Conservation (phyloP, 2,113 vertebrate species). For the Oophaga pumilio region DNA sequence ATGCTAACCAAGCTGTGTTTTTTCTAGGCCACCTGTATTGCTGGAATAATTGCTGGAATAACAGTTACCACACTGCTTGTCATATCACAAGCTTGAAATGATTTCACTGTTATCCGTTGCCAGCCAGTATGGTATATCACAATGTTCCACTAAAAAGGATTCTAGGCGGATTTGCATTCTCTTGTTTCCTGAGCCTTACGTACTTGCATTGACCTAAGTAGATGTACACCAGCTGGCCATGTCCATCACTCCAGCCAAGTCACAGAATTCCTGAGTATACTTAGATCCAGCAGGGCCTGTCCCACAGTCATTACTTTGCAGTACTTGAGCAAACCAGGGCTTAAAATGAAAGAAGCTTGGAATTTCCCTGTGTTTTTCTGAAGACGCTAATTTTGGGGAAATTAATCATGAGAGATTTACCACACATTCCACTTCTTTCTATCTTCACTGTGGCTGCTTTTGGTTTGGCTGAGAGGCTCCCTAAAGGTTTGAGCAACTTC, state of each 20-base stretch:
- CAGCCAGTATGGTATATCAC: conserved; percentile 70
- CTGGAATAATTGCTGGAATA: background rate
- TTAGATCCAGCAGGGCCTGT: conserved; percentile 73
- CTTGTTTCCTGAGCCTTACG: conserved; percentile 77
- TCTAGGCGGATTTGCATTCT: conserved; percentile 78
- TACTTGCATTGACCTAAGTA: conserved; percentile 75
- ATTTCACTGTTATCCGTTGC: conserved; percentile 55
- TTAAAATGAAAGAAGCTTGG: conserved; percentile 71
- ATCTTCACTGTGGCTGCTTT: conserved; percentile 76
- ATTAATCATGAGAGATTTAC: conserved; percentile 81
- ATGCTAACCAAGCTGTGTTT: background rate
- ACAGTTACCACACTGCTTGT: background rate
- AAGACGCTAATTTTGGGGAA: conserved; percentile 64
- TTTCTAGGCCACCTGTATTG: conserved; percentile 3
- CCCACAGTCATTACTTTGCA: conserved; percentile 65
- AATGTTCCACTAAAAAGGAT: conserved; percentile 75
- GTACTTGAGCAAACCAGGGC: conserved; percentile 62
- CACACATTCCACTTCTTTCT: conserved; percentile 74
- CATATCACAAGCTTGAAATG: background rate
- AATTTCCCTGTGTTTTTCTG: conserved; percentile 64
- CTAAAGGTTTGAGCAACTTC: conserved; percentile 81
- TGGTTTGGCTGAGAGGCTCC: conserved; percentile 73
- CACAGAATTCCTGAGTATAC: conserved; percentile 82
- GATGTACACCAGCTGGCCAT: conserved; percentile 82
- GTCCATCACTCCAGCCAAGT: conserved; percentile 79